These are phyloP conservation scores for Crax fasciolata DNA, from an alignment of 2,797 vertebrate genomes.

Conservation along the genomic window DNA sequence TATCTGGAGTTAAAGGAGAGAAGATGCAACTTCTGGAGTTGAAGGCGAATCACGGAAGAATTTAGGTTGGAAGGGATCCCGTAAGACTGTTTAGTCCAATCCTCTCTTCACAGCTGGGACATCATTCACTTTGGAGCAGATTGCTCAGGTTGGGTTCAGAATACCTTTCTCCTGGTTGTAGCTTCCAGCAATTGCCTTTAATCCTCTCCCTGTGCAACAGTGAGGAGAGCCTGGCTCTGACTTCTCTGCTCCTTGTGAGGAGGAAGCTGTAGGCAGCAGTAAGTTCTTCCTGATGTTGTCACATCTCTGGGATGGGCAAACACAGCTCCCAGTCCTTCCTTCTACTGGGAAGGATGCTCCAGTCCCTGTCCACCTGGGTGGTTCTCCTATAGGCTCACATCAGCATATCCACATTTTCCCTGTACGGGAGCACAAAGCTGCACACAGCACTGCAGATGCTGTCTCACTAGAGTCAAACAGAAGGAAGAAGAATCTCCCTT, in stretches of 20 bases:
- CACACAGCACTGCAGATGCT: not conserved
- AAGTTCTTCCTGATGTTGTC: not conserved
- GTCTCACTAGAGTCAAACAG: not conserved
- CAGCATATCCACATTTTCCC: not conserved
- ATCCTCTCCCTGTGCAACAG: not conserved
- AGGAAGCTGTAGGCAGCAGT: not conserved
- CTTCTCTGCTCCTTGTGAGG: not conserved
- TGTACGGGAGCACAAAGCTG: not conserved
- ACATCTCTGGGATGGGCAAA: not conserved
- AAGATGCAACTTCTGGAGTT: not conserved
- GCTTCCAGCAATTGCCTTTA: not conserved
- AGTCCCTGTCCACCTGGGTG: not conserved
- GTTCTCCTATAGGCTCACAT: not conserved
- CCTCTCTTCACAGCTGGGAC: not conserved
- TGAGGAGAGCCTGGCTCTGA: not conserved
- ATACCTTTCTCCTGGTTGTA: not conserved
- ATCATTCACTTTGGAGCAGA: not conserved
- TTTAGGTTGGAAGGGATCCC: not conserved
- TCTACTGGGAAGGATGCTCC: not conserved
- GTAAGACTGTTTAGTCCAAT: not conserved
- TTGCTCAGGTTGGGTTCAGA: not conserved
- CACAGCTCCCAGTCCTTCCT: not conserved
- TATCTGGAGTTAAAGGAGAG: not conserved
- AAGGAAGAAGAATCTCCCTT: not conserved
- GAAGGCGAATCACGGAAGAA: not conserved